Conservation (phyloP, 92 coral and sea anemone genomes). For the Hydrozoanthus gracilis region DNA sequence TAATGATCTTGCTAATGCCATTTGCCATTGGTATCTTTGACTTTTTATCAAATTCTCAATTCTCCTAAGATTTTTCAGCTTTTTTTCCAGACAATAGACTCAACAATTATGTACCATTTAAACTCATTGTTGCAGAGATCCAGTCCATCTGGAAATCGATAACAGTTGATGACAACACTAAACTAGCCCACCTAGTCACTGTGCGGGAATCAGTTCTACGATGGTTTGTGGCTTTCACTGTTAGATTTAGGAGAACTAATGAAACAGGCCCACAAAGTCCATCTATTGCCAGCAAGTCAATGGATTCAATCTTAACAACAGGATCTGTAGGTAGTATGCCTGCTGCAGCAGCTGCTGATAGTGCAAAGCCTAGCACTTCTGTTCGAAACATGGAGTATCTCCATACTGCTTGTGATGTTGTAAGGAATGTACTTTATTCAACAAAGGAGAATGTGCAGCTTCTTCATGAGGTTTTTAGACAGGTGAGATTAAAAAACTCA, state of each 20-base stretch:
- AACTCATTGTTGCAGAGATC: conserved; percentile 51
- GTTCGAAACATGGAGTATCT: conserved; percentile 76
- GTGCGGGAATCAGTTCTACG: conserved; percentile 90
- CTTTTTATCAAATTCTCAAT: no score
- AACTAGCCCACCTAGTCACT: conserved; percentile 54
- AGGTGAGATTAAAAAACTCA: conserved; percentile 55
- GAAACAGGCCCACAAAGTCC: conserved; percentile 62
- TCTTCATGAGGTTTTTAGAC: conserved; percentile 94
- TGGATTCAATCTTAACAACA: conserved; percentile 72
- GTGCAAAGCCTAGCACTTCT: conserved; percentile 51
- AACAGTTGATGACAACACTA: conserved; percentile 40
- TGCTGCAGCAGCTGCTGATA: conserved; percentile 55
- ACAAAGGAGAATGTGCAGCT: conserved; percentile 92
- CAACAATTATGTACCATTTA: neutral
- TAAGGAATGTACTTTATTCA: conserved; percentile 88
- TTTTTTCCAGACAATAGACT: no score
- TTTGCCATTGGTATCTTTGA: no score
- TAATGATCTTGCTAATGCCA: no score
- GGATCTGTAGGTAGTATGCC: conserved; percentile 62
- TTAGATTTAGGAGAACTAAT: conserved; percentile 78
- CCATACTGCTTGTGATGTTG: conserved; percentile 86
- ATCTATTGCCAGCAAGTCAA: conserved; percentile 66
- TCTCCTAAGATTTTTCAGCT: no score
- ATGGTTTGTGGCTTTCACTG: conserved; percentile 96
- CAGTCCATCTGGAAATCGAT: conserved; percentile 65